Evolutionary conservation across 1,140 invertebrate genomes (phyloP).

Genomic region (Caerostris extrusa): DNA sequence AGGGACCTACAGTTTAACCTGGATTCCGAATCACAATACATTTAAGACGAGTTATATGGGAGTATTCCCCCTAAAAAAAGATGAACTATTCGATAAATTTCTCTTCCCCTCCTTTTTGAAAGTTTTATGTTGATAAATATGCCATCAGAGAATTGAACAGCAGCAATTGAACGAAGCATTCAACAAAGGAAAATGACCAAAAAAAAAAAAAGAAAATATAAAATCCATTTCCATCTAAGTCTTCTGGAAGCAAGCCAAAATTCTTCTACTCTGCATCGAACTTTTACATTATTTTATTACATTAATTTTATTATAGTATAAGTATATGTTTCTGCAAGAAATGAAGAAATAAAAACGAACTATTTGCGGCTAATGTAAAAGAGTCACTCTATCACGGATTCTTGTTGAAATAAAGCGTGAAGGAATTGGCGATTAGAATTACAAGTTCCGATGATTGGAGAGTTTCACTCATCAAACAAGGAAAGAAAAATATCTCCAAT

Average conservation of each 20-base stretch:
- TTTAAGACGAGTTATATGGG: not conserved
- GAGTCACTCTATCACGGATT: constrained; percentile 18
- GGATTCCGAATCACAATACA: too few relatives aligned
- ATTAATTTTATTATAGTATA: not conserved
- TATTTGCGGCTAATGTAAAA: not conserved
- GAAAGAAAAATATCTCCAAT: not conserved
- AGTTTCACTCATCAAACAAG: not conserved
- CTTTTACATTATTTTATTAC: not conserved
- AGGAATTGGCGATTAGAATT: too few relatives aligned
- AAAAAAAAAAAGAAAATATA: not conserved
- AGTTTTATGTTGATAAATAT: constrained; percentile 49
- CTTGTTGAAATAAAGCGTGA: not conserved
- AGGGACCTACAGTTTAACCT: too few relatives aligned
- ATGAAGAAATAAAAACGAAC: not conserved
- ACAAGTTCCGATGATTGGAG: not conserved
- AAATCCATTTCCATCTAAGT: not conserved
- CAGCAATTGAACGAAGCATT: constrained; percentile 44
- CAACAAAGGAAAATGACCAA: not conserved
- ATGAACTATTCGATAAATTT: constrained; percentile 40
- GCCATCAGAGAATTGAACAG: not conserved
- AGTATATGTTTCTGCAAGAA: not conserved
- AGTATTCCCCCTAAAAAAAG: not conserved
- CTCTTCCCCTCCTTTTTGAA: not conserved
- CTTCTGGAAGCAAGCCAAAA: not conserved
- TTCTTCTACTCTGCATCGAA: not conserved